Conservation (phyloP, 2,888 invertebrate species). For the Heliconius erato region DNA sequence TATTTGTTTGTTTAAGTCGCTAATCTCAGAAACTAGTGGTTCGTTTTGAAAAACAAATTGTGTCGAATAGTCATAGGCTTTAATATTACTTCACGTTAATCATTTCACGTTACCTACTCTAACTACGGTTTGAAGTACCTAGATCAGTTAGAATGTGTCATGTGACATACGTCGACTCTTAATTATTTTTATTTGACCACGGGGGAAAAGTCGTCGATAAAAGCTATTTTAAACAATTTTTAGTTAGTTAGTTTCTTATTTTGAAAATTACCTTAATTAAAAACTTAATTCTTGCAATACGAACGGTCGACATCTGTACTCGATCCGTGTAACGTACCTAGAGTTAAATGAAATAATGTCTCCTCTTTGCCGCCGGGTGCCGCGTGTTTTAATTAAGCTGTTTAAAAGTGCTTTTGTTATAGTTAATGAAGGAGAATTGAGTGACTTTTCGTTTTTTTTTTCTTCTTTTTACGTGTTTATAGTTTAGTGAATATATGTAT, state of each 20-base stretch:
- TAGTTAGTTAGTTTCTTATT: conserved; percentile 22
- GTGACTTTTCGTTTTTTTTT: background rate
- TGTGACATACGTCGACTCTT: too few species aligned
- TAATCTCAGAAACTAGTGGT: too few species aligned
- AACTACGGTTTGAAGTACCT: too few species aligned
- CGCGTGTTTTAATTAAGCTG: conserved; percentile 24
- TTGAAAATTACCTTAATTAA: conserved; percentile 25
- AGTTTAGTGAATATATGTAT: background rate
- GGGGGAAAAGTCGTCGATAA: too few species aligned
- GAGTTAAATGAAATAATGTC: conserved; percentile 28
- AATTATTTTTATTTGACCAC: too few species aligned
- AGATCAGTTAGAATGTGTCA: too few species aligned
- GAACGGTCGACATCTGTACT: conserved; percentile 33
- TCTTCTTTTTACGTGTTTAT: background rate
- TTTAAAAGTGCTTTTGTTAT: conserved; percentile 19
- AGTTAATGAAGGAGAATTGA: background rate
- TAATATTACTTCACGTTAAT: too few species aligned
- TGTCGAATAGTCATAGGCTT: too few species aligned
- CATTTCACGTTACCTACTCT: too few species aligned
- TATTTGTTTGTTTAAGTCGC: too few species aligned
- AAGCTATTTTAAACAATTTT: too few species aligned
- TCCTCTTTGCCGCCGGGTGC: background rate
- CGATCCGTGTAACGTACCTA: conserved; percentile 14
- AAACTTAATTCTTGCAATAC: conserved; percentile 29
- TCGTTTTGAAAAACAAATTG: too few species aligned